Base-by-base conservation (phyloP, 2,113 vertebrate genomes). In the Theristicus caerulescens region DNA sequence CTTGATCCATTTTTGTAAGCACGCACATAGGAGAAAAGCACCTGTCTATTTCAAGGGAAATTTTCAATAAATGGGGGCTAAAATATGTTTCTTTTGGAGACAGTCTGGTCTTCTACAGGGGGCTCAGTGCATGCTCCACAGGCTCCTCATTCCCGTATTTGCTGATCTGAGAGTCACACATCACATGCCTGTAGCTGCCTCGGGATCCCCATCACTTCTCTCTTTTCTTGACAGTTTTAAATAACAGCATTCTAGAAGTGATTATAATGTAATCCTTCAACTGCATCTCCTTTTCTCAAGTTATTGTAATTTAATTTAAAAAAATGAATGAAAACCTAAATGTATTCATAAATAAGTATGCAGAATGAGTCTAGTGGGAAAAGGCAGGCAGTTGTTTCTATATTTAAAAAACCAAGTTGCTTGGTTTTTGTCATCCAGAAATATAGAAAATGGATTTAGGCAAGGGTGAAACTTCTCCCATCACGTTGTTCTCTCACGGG, bases 1-100 rank as follows among this genome's bases (percentile, higher is more conserved):
- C 21, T 25, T 27, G 6, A 19, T 51, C 18, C 3, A 7, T 67
- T 59, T 84, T 27, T 44, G 16, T 83, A 46, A 71, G 32, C 3
- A 0, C 24, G 3, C 10, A 12, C 3, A 2, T 3, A 29, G 25
- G n/a, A 77, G 46, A 58, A 77, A 44, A 58, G 26, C 11, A 29
- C 47, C 29, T 61, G 4, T 16, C 6, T 57, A 0, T 66, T 77
- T 61, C 27, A 34, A 55, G 24, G 25, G 57, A 58, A 55, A 36
- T 14, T 25, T 24, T 34, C 14, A 40, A 6, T 40, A 46, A 58
- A 54, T 0, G 1, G 4, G 10, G 2, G 5, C 13, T 71, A 82
- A 90, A 52, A 10, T 2, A 9, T 0, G 0, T 17, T 6, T 21
- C 2, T 52, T 70, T 81, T 36, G 40, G 29, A 79, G 22, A 42